A percentile compares a stretch with the other conserved stretches of the same genome.
Conservation (phyloP, 2,797 vertebrate genomes). For the Hybognathus amarus region DNA sequence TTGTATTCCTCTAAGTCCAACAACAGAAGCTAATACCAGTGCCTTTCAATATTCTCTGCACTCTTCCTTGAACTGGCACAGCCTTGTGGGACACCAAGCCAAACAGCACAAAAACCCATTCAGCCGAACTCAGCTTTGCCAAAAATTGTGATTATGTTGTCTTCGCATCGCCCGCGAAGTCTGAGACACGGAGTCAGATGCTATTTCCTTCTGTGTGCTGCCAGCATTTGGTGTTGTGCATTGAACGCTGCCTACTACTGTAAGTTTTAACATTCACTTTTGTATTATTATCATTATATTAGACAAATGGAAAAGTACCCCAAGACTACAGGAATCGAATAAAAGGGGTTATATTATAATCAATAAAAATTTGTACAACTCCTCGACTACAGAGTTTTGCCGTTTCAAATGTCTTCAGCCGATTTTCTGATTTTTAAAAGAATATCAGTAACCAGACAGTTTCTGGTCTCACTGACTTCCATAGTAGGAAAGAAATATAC, state of each 20-base stretch:
- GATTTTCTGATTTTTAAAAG: too few relatives aligned
- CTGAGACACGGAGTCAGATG: background rate
- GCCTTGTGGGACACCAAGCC: constrained; percentile 29
- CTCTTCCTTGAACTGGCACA: constrained; percentile 21
- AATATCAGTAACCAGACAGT: too few relatives aligned
- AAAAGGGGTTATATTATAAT: too few relatives aligned
- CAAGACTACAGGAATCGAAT: background rate
- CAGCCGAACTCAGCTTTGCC: background rate
- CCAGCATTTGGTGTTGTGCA: background rate
- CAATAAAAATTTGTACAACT: too few relatives aligned
- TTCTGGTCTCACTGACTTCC: too few relatives aligned
- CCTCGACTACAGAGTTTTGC: too few relatives aligned
- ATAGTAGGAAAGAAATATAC: too few relatives aligned
- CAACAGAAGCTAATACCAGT: constrained; percentile 10
- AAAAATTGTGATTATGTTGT: constrained; percentile 46
- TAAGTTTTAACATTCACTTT: background rate
- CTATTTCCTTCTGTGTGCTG: background rate
- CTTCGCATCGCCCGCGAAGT: background rate
- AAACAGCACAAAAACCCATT: constrained; percentile 39
- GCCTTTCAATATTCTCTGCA: constrained; percentile 37
- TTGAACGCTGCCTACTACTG: background rate
- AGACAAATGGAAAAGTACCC: background rate
- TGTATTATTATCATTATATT: background rate
- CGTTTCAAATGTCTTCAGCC: too few relatives aligned
- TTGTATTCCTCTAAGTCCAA: background rate